Evolutionary conservation across 2,888 invertebrate species (phyloP).

Genomic region (Catocala nupta): DNA sequence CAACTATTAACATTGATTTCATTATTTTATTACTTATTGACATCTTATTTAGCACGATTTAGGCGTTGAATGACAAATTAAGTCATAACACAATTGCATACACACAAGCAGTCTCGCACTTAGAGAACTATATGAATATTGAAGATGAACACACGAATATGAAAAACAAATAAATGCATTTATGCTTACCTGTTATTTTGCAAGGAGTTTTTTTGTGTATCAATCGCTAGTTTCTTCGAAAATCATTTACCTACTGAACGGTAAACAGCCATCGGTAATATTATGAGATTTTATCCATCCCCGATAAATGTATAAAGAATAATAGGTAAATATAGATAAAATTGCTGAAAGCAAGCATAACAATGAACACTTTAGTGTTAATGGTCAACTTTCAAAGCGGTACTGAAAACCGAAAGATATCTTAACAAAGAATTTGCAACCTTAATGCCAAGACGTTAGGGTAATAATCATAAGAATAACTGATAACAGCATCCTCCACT

Average conservation of each 20-base stretch:
- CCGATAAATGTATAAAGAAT: constrained; percentile 9
- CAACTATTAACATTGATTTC: background rate
- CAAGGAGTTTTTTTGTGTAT: constrained; percentile 10
- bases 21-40: constrained; percentile 9
- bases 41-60: constrained; percentile 16
- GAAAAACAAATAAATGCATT: constrained; percentile 24
- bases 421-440: constrained; percentile 17
- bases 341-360: constrained; percentile 36
- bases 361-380: constrained; percentile 34
- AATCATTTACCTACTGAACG: background rate
- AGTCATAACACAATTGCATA: constrained; percentile 31
- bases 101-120: constrained; percentile 27
- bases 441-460: constrained; percentile 10
- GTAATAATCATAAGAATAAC: constrained; percentile 14
- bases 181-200: constrained; percentile 12
- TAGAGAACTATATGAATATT: constrained; percentile 16
- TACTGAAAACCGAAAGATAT: constrained; percentile 23
- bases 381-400: constrained; percentile 37
- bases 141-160: constrained; percentile 24
- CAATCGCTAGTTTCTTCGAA: constrained; percentile 11
- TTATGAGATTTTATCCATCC: constrained; percentile 7
- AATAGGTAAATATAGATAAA: constrained; percentile 29
- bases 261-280: constrained; percentile 3
- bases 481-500: constrained; percentile 19
- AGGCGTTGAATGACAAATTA: constrained; percentile 17